These are phyloP conservation scores for Cephus nigrinus DNA, from an alignment of 2,888 invertebrate species.

Conservation along the genomic window DNA sequence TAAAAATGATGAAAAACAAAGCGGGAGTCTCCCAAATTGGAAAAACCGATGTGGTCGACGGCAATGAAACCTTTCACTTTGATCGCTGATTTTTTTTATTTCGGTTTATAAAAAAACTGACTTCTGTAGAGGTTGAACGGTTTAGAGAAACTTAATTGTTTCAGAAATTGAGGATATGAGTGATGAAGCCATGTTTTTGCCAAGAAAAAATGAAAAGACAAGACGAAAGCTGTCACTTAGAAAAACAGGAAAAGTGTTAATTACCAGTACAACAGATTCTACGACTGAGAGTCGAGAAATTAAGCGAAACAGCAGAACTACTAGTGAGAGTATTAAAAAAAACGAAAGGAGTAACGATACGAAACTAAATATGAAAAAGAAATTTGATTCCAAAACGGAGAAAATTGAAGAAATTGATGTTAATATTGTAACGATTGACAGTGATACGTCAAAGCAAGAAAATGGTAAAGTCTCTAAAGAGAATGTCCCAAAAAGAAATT, in stretches of 20 bases:
- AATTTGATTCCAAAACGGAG: background rate
- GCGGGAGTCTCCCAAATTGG: constrained; percentile 38
- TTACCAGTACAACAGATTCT: background rate
- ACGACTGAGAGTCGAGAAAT: background rate
- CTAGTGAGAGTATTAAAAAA: background rate
- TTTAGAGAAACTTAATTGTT: constrained; percentile 20
- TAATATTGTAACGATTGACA: background rate
- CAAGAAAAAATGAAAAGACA: constrained; percentile 25
- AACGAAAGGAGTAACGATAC: background rate
- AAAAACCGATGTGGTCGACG: constrained; percentile 36
- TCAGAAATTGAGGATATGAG: constrained; percentile 27
- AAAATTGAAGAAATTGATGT: constrained; percentile 10
- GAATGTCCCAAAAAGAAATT: background rate
- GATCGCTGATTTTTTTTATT: constrained; percentile 54
- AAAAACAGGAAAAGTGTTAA: constrained; percentile 5
- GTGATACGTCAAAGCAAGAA: background rate
- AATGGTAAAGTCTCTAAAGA: background rate
- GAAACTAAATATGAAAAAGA: background rate
- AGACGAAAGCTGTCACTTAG: constrained; percentile 12
- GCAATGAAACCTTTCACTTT: constrained; percentile 57
- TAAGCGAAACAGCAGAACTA: background rate
- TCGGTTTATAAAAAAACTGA: constrained; percentile 1
- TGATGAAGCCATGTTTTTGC: constrained; percentile 36
- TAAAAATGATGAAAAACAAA: constrained; percentile 32
- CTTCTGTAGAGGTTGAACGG: constrained; percentile 4